Evolutionary conservation across 1,140 invertebrate species (phyloP).

Genomic region (Thrips palmi): DNA sequence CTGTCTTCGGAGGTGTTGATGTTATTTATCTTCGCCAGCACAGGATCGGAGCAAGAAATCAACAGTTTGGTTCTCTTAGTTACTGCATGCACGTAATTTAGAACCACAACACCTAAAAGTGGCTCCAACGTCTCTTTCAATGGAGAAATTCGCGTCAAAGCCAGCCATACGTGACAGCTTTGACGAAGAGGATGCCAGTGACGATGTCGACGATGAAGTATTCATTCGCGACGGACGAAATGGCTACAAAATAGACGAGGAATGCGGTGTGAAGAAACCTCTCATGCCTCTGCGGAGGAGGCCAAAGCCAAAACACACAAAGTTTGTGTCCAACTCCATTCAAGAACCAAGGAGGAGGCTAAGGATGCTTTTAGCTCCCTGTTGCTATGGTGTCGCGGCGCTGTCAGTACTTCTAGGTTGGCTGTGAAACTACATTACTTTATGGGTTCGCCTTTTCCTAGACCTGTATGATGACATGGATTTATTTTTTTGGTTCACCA

Average conservation of each 20-base stretch:
- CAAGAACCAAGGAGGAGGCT: slow-evolving; percentile 18
- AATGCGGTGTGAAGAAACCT: slow-evolving; percentile 48
- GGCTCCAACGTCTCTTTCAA: too few relatives aligned
- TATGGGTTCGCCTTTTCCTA: too few relatives aligned
- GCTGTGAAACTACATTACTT: too few relatives aligned
- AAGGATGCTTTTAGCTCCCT: slow-evolving; percentile 34
- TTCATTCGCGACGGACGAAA: slow-evolving; percentile 53
- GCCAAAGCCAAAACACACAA: slow-evolving; percentile 23
- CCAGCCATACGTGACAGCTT: slow-evolving; percentile 25
- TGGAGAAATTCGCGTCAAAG: too few relatives aligned
- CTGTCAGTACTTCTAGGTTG: slow-evolving; percentile 13
- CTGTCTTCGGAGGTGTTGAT: too few relatives aligned
- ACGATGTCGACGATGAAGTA: slow-evolving; percentile 55
- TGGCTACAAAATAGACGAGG: slow-evolving; percentile 37
- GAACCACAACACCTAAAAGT: too few relatives aligned
- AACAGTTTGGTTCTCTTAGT: too few relatives aligned
- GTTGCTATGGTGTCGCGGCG: slow-evolving; percentile 38
- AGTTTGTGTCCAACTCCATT: slow-evolving; percentile 14
- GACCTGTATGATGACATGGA: too few relatives aligned
- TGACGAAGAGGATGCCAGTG: slow-evolving; percentile 36
- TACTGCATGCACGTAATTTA: too few relatives aligned
- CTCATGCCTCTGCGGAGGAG: slow-evolving; percentile 51
- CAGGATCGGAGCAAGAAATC: too few relatives aligned
- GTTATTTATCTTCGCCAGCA: too few relatives aligned
- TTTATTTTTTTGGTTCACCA: slow-evolving; percentile 14